phyloP scores from a whole-genome alignment of 1,140 invertebrate species.

The Chrysomallon squamiferum region DNA sequence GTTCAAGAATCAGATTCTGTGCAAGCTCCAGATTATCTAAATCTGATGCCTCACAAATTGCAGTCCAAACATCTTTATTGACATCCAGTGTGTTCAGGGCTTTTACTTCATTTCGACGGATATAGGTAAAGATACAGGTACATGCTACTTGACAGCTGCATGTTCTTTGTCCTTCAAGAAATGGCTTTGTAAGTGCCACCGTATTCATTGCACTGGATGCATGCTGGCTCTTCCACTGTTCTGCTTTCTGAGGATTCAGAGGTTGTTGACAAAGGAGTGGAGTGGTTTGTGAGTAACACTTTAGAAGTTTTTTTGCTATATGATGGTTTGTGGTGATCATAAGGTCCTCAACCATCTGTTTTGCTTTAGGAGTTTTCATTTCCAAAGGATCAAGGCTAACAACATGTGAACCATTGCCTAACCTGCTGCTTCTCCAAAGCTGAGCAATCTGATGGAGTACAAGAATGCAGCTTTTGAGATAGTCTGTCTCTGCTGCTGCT shows the following conservation, averaged over 20 bases:
- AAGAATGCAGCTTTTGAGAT: conserved; percentile 46
- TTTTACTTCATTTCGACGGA: conserved; percentile 33
- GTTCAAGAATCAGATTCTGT: conserved; percentile 33
- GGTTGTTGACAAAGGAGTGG: conserved; percentile 42
- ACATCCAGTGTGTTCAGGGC: conserved; percentile 33
- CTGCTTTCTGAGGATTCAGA: conserved; percentile 30
- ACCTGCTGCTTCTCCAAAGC: conserved; percentile 37
- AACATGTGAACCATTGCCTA: conserved; percentile 45
- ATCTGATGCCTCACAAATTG: conserved; percentile 29
- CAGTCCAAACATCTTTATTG: conserved; percentile 32
- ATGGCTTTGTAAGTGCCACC: conserved; percentile 48
- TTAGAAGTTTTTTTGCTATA: conserved; percentile 42
- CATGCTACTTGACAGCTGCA: conserved; percentile 47
- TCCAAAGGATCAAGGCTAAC: conserved; percentile 22
- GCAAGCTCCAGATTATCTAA: conserved; percentile 26
- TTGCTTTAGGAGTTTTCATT: conserved; percentile 30
- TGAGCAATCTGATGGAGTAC: conserved; percentile 42
- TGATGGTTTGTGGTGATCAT: conserved; percentile 48
- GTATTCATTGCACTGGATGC: conserved; percentile 48
- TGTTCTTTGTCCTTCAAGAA: conserved; percentile 29
- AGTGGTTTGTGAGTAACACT: conserved; percentile 30
- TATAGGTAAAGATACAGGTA: conserved; percentile 48
- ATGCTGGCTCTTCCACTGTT: conserved; percentile 42
- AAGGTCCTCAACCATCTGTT: conserved; percentile 39
- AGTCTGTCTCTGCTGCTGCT: conserved; percentile 31